Evolutionary conservation across 2,888 invertebrate species (phyloP), one percentile per base, ranked within the genome.

Genomic region (Caenorhabditis virilis): DNA sequence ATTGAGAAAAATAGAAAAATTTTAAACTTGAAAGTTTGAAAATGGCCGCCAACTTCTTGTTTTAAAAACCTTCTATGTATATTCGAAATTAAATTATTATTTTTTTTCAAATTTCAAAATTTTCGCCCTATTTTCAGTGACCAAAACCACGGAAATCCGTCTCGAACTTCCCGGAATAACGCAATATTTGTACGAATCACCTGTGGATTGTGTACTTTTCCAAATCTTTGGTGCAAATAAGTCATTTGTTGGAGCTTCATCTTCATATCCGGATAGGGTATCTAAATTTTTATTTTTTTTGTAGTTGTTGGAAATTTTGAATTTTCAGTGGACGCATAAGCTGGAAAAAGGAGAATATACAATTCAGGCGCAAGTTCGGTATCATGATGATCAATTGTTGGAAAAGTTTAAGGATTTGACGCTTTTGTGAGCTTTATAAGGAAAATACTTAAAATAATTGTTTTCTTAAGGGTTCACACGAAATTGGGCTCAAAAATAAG

Each of bases 281-380:
- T 13, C 5, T 6, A 36, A 36, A 20, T 22, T 7, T 36, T 20
- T 35, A 22, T 18, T 11, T 51, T 35, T 47, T 47, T 23, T 25
- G 2, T 18, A 7, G 11, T 30, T 27, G 22, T 18, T 18, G 26
- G 26, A 9, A 15, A 16, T 5, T 26, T 26, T 11, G 6, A 2
- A 1, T 58, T 33, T 78, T 23, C 85, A 91, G 91, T 92, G 92
- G 84, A 88, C 88, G 1, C 88, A 89, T 57, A 95, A 95, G 85
- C 85, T 97, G 72, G 94, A 95, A 71, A 95, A 95, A 84, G 97
- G 97, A 20, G 95, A 97, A 71, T 97, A 94, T 85, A 89, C 89
- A 0, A 86, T 97, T 9, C 88, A 90, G 41, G 86, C 95, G 79
- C 92, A 92, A 84, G 87, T 97, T 13, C 89, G 97, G 0, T 95